Evolutionary conservation across 2,113 vertebrate genomes (phyloP).

Genomic region (Neotragus moschatus): DNA sequence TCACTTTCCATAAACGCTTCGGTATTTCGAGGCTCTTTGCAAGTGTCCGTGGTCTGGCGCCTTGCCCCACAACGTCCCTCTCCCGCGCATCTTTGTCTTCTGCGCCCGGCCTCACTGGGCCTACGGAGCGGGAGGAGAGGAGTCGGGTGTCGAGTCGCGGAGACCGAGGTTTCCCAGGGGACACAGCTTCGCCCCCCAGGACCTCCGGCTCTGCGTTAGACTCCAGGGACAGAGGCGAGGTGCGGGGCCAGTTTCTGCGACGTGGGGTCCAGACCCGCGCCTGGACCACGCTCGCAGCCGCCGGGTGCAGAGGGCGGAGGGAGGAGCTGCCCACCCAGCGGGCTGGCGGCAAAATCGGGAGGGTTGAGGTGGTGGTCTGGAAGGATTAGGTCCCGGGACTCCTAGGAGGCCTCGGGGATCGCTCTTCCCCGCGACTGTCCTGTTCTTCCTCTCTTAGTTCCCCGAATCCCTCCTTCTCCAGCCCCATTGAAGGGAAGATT

Average conservation of each 20-base stretch:
- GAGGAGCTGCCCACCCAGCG: rapidly evolving
- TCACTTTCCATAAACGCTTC: neutral
- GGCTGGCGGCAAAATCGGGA: rapidly evolving
- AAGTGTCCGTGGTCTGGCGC: neutral
- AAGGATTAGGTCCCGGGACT: rapidly evolving
- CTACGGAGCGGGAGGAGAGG: neutral
- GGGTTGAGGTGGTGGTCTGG: rapidly evolving
- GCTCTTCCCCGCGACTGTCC: rapidly evolving
- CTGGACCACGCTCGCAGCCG: rapidly evolving
- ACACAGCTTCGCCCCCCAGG: no score
- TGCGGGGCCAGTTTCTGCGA: rapidly evolving
- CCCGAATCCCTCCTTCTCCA: rapidly evolving
- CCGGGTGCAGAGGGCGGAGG: neutral
- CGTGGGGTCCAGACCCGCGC: rapidly evolving
- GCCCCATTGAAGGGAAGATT: neutral
- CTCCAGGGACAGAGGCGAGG: neutral
- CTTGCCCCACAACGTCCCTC: rapidly evolving
- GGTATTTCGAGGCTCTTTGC: neutral
- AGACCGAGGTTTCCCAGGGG: rapidly evolving
- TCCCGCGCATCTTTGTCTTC: neutral
- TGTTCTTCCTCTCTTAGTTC: rapidly evolving
- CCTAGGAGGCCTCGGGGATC: no score
- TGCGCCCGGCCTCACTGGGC: neutral
- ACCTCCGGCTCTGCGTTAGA: neutral
- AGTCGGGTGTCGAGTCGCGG: rapidly evolving